Evolutionary conservation across 2,113 vertebrate genomes (phyloP), one percentile per base, ranked within the genome.

Genomic region (Catharus fuscescens): DNA sequence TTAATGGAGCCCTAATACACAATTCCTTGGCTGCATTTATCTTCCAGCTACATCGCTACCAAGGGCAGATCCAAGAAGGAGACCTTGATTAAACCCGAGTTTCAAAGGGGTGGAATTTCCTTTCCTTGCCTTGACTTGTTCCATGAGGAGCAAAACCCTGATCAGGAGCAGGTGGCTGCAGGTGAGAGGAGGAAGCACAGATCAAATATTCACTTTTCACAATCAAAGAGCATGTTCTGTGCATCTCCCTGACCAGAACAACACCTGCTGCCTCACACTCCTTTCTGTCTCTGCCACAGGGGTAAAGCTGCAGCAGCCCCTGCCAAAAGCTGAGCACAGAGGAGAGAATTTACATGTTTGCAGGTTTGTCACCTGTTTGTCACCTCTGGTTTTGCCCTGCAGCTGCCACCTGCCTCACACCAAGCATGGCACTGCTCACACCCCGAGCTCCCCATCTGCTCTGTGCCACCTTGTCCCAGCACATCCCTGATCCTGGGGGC

Each of bases 21-120:
- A 79, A 80, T 34, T 80, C 95, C 95, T 93, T 77, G 94, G 95
- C 97, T 95, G 95, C 28, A 7, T 96, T 96, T 95, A 88, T 95
- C 97, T 95, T 71, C 85, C 96, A 93, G 96, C 96, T 93, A 47
- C 93, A 59, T 70, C 42, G 15, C 91, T 47, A 59, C 54, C 93
- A 92, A 97, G 96, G 97, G 96, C 95, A 61, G 72, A 96, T 67
- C 80, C 82, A n/a, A 91, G 92, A 77, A 92, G 92, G 61, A 91
- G 92, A 96, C 94, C 94, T 81, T 61, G 71, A 87, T 89, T 82
- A 76, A 95, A 77, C 96, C 34, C 2, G 38, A 80, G 82, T 88
- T 90, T 67, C 85, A 94, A 86, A 95, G 92, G 70, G 82, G 61
- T 20, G 81, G 93, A 71, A 78, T 78, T 70, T 88, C 93, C 94